phyloP scores from a whole-genome alignment of 2,797 vertebrate genomes.

The Sebastiscus tertius region DNA sequence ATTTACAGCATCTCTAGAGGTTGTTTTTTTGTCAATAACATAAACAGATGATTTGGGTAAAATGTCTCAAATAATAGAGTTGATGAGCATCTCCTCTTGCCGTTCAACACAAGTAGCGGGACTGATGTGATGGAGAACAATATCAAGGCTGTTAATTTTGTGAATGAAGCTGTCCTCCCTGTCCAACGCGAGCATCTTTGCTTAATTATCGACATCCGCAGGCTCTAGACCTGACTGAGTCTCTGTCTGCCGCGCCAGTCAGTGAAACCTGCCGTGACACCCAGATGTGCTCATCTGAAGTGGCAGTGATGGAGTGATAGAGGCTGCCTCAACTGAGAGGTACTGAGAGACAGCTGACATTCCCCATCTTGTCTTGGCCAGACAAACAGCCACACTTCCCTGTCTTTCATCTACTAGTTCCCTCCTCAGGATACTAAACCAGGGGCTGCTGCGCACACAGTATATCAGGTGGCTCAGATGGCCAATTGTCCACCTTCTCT shows the following conservation, averaged over 20 bases:
- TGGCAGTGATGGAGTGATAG: conserved; percentile 54
- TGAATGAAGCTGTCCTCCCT: conserved; percentile 28
- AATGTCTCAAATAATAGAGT: not conserved
- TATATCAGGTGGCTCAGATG: not conserved
- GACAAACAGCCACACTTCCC: conserved; percentile 17
- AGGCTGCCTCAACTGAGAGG: conserved; percentile 20
- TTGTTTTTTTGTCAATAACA: not conserved
- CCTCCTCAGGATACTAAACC: conserved; percentile 1
- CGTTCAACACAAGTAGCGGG: not conserved
- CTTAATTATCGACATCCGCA: conserved; percentile 29
- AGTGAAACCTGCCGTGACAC: conserved; percentile 25
- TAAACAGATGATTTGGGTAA: not conserved
- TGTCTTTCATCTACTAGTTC: conserved; percentile 1
- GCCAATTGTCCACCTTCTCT: not conserved
- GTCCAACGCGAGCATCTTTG: not conserved
- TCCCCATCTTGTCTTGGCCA: conserved; percentile 61
- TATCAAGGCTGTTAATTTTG: not conserved
- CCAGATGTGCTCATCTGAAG: conserved; percentile 40
- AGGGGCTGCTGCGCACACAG: not conserved
- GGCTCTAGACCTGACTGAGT: conserved; percentile 10
- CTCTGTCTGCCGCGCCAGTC: not conserved
- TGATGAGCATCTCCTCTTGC: not conserved
- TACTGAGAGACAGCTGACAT: conserved; percentile 60
- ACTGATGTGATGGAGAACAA: not conserved
- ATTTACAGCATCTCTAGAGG: not conserved